Base-by-base conservation (phyloP, 53 echinoderm and acorn worm genomes). In the Arbacia lixula region DNA sequence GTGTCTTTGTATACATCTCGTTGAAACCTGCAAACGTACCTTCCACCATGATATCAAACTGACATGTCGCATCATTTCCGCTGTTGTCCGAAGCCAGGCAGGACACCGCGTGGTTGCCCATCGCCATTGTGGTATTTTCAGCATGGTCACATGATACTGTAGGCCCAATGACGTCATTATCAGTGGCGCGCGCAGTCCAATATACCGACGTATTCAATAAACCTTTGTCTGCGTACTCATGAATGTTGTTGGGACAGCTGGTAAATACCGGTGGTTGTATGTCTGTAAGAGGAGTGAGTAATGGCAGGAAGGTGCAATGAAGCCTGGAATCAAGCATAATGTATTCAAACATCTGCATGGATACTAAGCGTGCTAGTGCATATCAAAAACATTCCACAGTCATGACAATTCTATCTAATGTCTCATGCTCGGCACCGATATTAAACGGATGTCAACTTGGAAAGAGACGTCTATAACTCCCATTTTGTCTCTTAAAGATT, bases 1-100 rank as follows among this genome's bases (percentile, higher is more conserved):
- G 49, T 46, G 49, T 46, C 8, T 46, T 10, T 10, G 9, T 46
- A 46, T 46, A 14, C 49, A 46, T 10, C 14, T 14, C 49, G 49
- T n/a, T n/a, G n/a, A n/a, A 46, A 8, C 14, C 14, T 8, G 8
- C 46, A 46, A 32, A 46, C 79, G 55, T 37, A 90, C 90, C 90
- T 35, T 68, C 41, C 11, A 90, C 66, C 39, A 34, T 72, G 16
- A 90, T 32, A 28, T 61, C 19, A 60, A 82, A 86, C 40, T 51
- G 36, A 57, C 90, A 90, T 5, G 36, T 38, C 27, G 67, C 90
- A 12, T 60, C 20, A 65, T 90, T 86, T 33, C 82, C 65, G 39
- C 85, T 86, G 9, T 39, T n/a, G 52, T 90, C 90, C 17, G 54
- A 30, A 9, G 90, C 90, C 3, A 71, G 2, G 52, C 90, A 90